Base-by-base conservation (phyloP, 2,888 invertebrate genomes). In the Tenthredo mesomela region DNA sequence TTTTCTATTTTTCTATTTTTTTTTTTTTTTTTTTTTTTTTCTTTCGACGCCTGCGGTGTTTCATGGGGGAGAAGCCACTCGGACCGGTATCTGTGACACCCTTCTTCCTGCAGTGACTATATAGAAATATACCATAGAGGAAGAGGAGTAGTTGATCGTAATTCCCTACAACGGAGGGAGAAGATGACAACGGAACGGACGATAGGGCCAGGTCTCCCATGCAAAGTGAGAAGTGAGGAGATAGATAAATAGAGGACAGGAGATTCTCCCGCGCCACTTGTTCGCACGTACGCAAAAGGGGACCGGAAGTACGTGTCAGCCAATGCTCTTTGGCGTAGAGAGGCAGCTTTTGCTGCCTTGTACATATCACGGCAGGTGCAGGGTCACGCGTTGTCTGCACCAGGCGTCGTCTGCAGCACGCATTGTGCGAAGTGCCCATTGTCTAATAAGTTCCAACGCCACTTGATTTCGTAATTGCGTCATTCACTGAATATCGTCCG, bases 271-370 rank as follows among this genome's bases (percentile, higher is more conserved):
- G 82, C 70, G 67, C 70, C 82, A 82, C 82, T 82, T 58, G 82
- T 82, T 80, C 80, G 80, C 80, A 80, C 80, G 80, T 80, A 80
- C 58, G 80, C 37, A 61, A 80, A 80, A 80, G 61, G 80, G 61
- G 80, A 80, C 80, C 80, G 80, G 80, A 80, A 80, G 80, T 80
- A 80, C 80, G 80, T 80, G 80, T 77, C 80, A 58, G 80, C 61
- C 80, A 54, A 77, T 77, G 58, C 80, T n/a, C 47, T 80, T 25
- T 25, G 61, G 33, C 67, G 67, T 33, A 40, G 80, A 40, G 80
- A 40, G 80, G 47, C 40, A 54, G 77, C 33, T 67, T 33, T 67
- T 33, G 15, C 67, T 67, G 67, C 77, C 77, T 33, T 54, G 18
- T 47, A 29, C 54, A 33, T 40, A 65, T 80, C 58, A 40, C 21